These are phyloP conservation scores for Flexamia atlantica DNA, from an alignment of 2,888 invertebrate genomes.

Conservation along the genomic window DNA sequence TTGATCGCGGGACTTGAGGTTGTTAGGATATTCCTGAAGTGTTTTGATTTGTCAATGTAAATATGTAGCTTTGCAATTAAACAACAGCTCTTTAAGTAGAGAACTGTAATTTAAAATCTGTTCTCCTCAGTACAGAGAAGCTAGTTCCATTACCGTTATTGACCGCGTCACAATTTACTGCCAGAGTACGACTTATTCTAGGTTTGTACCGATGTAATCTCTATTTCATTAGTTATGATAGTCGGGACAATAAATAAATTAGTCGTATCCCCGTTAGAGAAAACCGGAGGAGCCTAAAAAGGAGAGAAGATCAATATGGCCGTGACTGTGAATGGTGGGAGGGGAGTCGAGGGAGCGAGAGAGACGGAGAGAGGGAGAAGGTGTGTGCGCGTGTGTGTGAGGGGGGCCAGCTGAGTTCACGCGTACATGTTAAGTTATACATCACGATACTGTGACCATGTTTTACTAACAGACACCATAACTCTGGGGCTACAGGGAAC, in stretches of 20 bases:
- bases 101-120: too few relatives aligned
- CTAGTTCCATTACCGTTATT: background rate
- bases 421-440: conserved; percentile 49
- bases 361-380: background rate
- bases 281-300: conserved; percentile 1
- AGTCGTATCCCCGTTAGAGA: background rate
- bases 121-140: background rate
- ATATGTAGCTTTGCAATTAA: too few relatives aligned
- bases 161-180: background rate
- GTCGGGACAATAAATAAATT: background rate
- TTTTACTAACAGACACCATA: conserved; percentile 38
- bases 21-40: too few relatives aligned
- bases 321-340: background rate
- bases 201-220: conserved; percentile 3
- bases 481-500: conserved; percentile 33
- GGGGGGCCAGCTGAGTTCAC: background rate
- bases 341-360: background rate
- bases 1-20: too few relatives aligned
- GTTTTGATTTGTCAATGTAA: too few relatives aligned
- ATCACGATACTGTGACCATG: conserved; percentile 48
- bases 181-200: background rate
- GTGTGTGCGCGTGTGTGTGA: conserved; percentile 8
- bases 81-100: too few relatives aligned
- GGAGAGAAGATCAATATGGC: conserved; percentile 33
- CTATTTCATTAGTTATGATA: background rate